These are phyloP conservation scores for Blera fallax DNA, from an alignment of 2,888 invertebrate species.

Conservation along the genomic window DNA sequence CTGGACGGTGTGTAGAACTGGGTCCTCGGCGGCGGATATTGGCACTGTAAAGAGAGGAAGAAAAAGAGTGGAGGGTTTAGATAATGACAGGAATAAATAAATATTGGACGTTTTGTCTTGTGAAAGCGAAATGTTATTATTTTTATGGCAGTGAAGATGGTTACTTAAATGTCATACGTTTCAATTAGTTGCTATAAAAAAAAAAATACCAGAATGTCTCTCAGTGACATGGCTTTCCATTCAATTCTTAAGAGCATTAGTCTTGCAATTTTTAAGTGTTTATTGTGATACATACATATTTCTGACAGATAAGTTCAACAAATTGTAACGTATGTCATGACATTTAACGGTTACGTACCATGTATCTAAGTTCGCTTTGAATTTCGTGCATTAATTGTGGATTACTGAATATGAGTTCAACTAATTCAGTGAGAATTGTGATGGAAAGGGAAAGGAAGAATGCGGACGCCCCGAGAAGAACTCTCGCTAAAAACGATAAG, in stretches of 20 bases:
- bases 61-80: conserved; percentile 13
- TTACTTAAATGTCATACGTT: background rate
- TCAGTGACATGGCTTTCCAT: too few relatives aligned
- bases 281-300: too few relatives aligned
- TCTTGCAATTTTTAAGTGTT: too few relatives aligned
- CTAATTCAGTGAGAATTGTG: conserved; percentile 80
- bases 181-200: background rate
- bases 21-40: conserved; percentile 84
- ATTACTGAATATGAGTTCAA: conserved; percentile 80
- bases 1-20: conserved; percentile 87
- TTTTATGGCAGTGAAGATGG: background rate
- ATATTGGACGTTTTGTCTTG: background rate
- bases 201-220: too few relatives aligned
- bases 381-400: conserved; percentile 79
- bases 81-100: background rate
- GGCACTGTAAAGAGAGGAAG: conserved; percentile 82
- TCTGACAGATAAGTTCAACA: background rate
- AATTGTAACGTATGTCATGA: background rate
- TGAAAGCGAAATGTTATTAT: background rate
- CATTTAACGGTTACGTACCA: conserved; percentile 40
- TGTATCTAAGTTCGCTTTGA: conserved; percentile 79
- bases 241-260: too few relatives aligned
- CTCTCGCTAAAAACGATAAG: conserved; percentile 54
- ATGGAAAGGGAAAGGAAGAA: conserved; percentile 80
- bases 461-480: conserved; percentile 80